Evolutionary conservation across 2,113 vertebrate species (phyloP).

Genomic region (Climacteris rufus): DNA sequence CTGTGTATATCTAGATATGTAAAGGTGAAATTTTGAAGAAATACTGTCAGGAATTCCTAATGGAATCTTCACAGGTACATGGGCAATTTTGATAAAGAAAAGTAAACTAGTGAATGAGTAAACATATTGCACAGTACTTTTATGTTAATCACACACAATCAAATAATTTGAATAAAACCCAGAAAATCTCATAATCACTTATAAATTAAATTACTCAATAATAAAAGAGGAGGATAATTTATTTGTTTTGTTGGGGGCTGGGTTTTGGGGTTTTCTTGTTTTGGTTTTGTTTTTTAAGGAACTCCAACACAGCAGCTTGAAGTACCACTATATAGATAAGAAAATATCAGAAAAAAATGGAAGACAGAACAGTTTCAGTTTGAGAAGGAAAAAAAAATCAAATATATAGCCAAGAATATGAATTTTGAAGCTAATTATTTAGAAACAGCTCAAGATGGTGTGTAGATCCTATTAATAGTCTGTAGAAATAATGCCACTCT

Average conservation of each 20-base stretch:
- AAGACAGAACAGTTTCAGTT: not conserved
- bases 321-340: not conserved
- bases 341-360: not conserved
- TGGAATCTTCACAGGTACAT: not conserved
- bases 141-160: not conserved
- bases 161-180: not conserved
- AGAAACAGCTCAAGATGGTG: conserved; percentile 34
- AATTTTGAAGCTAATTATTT: conserved; percentile 44
- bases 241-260: not conserved
- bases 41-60: not conserved
- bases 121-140: not conserved
- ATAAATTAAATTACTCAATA: not conserved
- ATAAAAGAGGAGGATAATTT: accelerated
- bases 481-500: conserved; percentile 17
- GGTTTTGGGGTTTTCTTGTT: not conserved
- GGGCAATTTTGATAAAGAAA: not conserved
- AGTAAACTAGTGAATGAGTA: not conserved
- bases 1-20: no score
- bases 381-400: not conserved
- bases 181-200: not conserved
- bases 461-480: conserved; percentile 21
- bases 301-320: not conserved
- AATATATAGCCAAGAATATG: not conserved
- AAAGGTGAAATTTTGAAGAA: not conserved
- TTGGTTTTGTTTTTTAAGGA: not conserved